These are phyloP conservation scores for Morpho helenor DNA, from an alignment of 2,888 invertebrate genomes.

Conservation along the genomic window DNA sequence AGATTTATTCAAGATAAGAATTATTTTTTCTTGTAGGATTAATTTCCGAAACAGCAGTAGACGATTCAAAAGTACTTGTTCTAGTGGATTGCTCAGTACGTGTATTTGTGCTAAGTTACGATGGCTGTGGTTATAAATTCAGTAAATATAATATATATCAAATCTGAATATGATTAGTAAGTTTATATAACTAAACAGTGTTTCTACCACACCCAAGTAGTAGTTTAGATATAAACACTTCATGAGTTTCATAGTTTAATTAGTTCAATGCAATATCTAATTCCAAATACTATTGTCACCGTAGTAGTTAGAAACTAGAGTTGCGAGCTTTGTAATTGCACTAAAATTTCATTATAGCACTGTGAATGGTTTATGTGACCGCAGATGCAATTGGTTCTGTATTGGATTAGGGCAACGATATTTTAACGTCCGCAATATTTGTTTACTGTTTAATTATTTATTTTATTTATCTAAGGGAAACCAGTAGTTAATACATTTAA, in stretches of 20 bases:
- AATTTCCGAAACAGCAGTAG: too few relatives aligned
- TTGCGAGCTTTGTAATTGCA: slow-evolving; percentile 13
- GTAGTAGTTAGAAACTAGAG: slow-evolving; percentile 6
- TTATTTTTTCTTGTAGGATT: too few relatives aligned
- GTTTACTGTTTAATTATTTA: not conserved
- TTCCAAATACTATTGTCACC: slow-evolving; percentile 13
- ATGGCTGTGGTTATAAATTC: too few relatives aligned
- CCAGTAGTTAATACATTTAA: too few relatives aligned
- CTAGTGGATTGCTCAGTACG: too few relatives aligned
- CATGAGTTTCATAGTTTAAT: slow-evolving; percentile 16
- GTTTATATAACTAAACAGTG: too few relatives aligned
- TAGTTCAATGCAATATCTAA: slow-evolving; percentile 15
- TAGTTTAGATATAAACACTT: slow-evolving; percentile 11
- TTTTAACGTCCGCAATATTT: not conserved
- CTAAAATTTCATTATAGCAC: slow-evolving; percentile 13
- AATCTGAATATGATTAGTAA: too few relatives aligned
- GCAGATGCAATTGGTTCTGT: slow-evolving; percentile 6
- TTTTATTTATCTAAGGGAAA: not conserved
- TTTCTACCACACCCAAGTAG: not conserved
- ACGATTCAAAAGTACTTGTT: too few relatives aligned
- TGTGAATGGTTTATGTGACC: slow-evolving; percentile 9
- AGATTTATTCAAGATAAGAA: too few relatives aligned
- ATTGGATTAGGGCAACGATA: slow-evolving; percentile 10
- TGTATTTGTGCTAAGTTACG: too few relatives aligned
- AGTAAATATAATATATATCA: too few relatives aligned